Percentiles rank a stretch among this genome's conserved stretches.
Conservation (phyloP, 1,140 invertebrate species). For the Arctopsyche grandis region DNA sequence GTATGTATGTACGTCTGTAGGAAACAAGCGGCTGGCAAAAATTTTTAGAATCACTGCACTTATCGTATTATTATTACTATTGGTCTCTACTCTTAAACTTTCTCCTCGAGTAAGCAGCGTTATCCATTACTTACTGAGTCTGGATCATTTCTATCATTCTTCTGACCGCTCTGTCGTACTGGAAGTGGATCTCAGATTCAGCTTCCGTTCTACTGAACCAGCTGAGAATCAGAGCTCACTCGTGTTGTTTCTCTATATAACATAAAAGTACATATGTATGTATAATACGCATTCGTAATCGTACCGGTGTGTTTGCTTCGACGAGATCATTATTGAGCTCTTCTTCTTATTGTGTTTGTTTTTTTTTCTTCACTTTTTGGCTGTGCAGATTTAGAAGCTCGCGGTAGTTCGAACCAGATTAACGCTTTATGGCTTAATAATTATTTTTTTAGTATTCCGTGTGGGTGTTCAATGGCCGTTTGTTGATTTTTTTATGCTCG, state of each 20-base stretch:
- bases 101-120: too few species aligned
- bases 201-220: constrained; percentile 47
- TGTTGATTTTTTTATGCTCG: neutral
- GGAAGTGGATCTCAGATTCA: constrained; percentile 34
- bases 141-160: too few species aligned
- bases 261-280: too few species aligned
- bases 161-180: too few species aligned
- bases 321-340: neutral
- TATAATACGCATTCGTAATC: neutral
- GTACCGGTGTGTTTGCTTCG: neutral
- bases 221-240: constrained; percentile 35
- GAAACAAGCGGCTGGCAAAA: too few species aligned
- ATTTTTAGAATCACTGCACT: too few species aligned
- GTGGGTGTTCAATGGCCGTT: constrained; percentile 14
- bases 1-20: too few species aligned
- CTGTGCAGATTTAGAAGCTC: neutral
- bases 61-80: too few species aligned
- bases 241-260: neutral
- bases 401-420: neutral
- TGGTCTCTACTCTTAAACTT: too few species aligned
- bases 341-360: neutral
- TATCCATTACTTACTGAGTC: too few species aligned
- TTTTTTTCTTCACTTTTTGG: neutral
- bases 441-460: neutral
- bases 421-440: constrained; percentile 11